Base-by-base conservation (phyloP, 37 sponge, comb jelly and placozoan species). In the Crambe crambe region DNA sequence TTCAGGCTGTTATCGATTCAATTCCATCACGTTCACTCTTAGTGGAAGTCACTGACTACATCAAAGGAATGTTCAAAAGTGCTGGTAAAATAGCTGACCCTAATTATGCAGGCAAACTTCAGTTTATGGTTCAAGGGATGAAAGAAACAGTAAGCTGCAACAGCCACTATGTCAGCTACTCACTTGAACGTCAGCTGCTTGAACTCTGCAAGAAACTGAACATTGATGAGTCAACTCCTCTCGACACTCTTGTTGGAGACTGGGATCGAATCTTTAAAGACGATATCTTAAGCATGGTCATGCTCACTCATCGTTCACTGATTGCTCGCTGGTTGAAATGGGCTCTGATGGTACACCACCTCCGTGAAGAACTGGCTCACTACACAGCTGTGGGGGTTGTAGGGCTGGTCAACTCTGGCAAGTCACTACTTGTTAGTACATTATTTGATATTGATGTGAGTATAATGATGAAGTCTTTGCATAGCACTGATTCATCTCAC, bases 321-420 rank as follows among this genome's bases (percentile, higher is more conserved):
- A 59, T 90, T 61, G 90, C 90, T 22, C 54, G 90, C 56, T 90
- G 90, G 90, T 56, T 90, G 12, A 80, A 80, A 17, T 90, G 90
- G 90, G 69, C 77, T 12, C 56, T 90, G 21, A 68, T 74, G 40
- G 40, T 90, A n/a, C 81, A 85, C 56, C 23, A 84, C 21, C 76
- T 89, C 12, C 63, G 89, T 21, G 89, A 89, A 65, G 70, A 71
- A 37, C 71, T 89, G 21, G 89, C 89, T 22, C 42, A 61, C 17
- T 78, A 89, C 70, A 89, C 89, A 42, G 64, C 89, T 12, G 73
- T 89, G 21, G 89, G 84, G 22, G 70, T 83, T 5, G 62, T 84
- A 8, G 89, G 89, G 0, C 64, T 89, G 4, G 61, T 77, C 26
- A 89, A 89, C 54, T 83, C 84, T 38, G 85, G 89, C 31, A 89